phyloP scores from a whole-genome alignment of 2,797 vertebrate genomes.

The Macrochelys suwanniensis region DNA sequence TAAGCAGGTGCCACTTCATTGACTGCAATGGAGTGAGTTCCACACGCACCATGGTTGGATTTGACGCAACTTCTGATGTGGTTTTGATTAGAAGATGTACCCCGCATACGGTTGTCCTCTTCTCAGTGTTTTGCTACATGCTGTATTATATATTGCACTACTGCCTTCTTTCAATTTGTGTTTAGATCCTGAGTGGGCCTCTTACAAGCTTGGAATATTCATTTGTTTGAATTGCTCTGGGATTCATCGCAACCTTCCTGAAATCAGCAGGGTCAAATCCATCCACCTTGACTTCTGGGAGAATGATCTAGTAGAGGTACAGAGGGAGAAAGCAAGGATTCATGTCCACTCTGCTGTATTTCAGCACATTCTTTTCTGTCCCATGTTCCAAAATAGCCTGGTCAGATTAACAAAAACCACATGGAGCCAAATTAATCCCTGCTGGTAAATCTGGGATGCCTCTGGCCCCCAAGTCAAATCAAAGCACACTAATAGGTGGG shows the following conservation, averaged over 20 bases:
- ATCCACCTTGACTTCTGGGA: conserved; percentile 94
- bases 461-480: background rate
- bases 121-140: background rate
- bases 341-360: background rate
- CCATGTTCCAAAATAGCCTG: background rate
- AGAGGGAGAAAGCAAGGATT: conserved; percentile 11
- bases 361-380: background rate
- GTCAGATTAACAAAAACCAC: background rate
- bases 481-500: background rate
- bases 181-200: conserved; percentile 94
- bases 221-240: conserved; percentile 94
- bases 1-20: background rate
- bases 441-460: background rate
- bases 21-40: background rate
- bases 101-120: background rate
- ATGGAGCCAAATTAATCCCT: background rate
- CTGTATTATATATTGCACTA: background rate
- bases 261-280: conserved; percentile 91
- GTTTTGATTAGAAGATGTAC: background rate
- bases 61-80: background rate
- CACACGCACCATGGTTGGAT: rapidly evolving
- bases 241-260: conserved; percentile 89
- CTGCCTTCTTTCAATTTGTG: background rate
- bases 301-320: conserved; percentile 89
- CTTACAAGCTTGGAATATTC: conserved; percentile 91